Evolutionary conservation across 2,888 invertebrate species (phyloP).

Genomic region (Tipula helvola): DNA sequence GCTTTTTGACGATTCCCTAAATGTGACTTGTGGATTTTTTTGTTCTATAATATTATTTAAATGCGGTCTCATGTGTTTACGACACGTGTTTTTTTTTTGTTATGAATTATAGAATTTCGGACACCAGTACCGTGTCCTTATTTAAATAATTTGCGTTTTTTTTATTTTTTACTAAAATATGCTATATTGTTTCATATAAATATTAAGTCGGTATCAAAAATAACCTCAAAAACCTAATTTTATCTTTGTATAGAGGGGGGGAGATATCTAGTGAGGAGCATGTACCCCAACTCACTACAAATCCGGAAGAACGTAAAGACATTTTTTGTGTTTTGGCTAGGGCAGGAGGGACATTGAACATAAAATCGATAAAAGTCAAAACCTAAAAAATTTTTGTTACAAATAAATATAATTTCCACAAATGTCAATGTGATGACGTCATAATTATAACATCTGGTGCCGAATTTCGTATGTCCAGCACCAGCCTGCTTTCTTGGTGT

Average conservation of each 20-base stretch:
- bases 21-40: neutral
- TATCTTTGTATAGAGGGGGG: neutral
- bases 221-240: neutral
- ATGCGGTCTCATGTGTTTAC: neutral
- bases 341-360: neutral
- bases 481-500: constrained; percentile 43
- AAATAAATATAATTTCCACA: constrained; percentile 23
- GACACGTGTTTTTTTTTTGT: neutral
- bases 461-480: constrained; percentile 76
- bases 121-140: neutral
- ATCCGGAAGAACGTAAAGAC: neutral
- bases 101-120: neutral
- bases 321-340: neutral
- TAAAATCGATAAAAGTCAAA: neutral
- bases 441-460: constrained; percentile 82
- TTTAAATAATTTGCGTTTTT: neutral
- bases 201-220: neutral
- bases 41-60: neutral
- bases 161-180: neutral
- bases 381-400: neutral
- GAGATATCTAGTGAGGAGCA: neutral
- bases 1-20: neutral
- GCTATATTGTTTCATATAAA: neutral
- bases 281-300: neutral
- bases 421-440: constrained; percentile 56